Evolutionary conservation across 2,888 invertebrate species (phyloP).

Genomic region (Trichopria drosophilae): DNA sequence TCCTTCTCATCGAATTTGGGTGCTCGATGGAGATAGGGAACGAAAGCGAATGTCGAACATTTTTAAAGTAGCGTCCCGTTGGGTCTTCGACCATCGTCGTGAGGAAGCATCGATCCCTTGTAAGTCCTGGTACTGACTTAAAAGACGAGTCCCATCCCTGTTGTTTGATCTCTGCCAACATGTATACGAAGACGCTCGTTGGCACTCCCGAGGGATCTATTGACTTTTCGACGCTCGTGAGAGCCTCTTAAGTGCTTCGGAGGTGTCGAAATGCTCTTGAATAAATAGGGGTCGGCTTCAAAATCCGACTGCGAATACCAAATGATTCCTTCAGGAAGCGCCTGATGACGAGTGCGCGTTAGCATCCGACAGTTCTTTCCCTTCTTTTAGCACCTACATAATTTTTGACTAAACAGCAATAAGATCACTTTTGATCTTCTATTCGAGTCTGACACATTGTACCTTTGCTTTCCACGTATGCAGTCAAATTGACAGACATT

Average conservation of each 20-base stretch:
- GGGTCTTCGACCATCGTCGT: constrained; percentile 26
- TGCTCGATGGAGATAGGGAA: no score
- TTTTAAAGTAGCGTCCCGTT: no score
- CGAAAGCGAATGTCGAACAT: no score
- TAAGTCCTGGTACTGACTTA: constrained; percentile 30
- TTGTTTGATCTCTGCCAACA: constrained; percentile 41
- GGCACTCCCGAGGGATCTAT: constrained; percentile 44
- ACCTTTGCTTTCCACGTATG: no score
- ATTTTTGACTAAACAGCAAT: no score
- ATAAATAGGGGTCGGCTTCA: constrained; percentile 47
- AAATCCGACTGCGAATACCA: constrained; percentile 44
- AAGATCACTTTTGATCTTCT: no score
- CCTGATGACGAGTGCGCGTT: constrained; percentile 41
- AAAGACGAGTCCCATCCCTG: constrained; percentile 20
- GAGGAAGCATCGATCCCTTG: constrained; percentile 33
- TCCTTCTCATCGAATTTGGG: no score
- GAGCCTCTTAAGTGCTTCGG: constrained; percentile 48
- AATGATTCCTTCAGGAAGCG: constrained; percentile 40
- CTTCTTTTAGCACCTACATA: no score
- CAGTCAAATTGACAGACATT: no score
- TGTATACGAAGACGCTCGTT: constrained; percentile 41
- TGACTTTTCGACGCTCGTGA: constrained; percentile 44
- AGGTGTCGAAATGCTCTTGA: constrained; percentile 53
- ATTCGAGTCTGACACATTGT: no score
- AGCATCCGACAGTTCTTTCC: no score